These are phyloP conservation scores for Anas platyrhynchos DNA, from an alignment of 2,113 vertebrate species.

Conservation along the genomic window DNA sequence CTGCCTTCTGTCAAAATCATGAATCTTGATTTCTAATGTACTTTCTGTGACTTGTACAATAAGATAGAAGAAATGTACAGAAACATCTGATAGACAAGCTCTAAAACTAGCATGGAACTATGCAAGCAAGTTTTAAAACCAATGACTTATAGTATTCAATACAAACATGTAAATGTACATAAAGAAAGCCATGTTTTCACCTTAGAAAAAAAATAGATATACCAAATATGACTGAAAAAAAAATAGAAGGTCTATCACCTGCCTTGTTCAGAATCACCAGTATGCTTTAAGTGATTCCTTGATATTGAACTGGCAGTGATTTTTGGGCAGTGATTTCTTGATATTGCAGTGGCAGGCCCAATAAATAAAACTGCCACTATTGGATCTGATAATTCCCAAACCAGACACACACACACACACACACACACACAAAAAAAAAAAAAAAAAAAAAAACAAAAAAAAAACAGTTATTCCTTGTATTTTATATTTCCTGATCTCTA, in stretches of 20 bases:
- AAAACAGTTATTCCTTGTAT: neutral
- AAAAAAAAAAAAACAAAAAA: no score
- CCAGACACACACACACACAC: neutral
- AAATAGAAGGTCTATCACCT: neutral
- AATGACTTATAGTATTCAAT: neutral
- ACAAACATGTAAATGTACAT: neutral
- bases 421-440: no score
- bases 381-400: neutral
- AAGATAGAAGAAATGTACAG: neutral
- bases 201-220: neutral
- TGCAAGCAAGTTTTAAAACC: neutral
- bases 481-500: neutral
- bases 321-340: neutral
- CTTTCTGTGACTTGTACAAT: neutral
- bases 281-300: neutral
- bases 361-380: neutral
- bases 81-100: neutral
- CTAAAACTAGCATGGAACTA: neutral
- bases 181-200: neutral
- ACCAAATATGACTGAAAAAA: neutral
- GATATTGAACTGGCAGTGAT: no score
- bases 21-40: neutral
- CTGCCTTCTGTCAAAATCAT: neutral
- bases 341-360: neutral
- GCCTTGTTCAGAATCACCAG: neutral